phyloP scores from a whole-genome alignment of 1,140 invertebrate species.

The Mizuhopecten yessoensis region DNA sequence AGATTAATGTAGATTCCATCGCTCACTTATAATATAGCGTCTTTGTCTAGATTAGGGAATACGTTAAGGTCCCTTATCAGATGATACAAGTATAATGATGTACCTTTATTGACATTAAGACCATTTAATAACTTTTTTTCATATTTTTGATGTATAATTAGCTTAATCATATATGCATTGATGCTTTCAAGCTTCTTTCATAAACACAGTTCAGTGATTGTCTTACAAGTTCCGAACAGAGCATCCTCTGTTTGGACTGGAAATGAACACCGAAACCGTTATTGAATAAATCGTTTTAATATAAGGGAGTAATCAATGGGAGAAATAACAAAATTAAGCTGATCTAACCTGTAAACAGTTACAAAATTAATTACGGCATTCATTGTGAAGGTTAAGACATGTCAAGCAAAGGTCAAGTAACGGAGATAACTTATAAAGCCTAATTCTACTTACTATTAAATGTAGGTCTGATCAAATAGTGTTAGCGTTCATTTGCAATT shows the following conservation, averaged over 20 bases:
- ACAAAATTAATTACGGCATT: neutral
- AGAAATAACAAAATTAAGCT: neutral
- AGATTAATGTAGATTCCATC: neutral
- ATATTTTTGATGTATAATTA: neutral
- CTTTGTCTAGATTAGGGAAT: neutral
- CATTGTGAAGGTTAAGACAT: neutral
- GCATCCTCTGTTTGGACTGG: neutral
- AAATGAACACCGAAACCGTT: neutral
- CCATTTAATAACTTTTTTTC: neutral
- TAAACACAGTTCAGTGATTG: too few relatives aligned
- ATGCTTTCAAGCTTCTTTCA: neutral
- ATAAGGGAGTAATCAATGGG: neutral
- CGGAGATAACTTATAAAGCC: neutral
- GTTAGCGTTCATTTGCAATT: constrained; percentile 2
- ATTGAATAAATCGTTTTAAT: neutral
- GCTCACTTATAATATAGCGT: neutral
- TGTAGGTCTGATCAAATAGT: neutral
- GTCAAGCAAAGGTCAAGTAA: neutral
- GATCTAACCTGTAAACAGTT: neutral
- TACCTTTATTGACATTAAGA: neutral
- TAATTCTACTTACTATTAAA: neutral
- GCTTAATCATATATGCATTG: neutral
- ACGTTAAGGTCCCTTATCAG: neutral
- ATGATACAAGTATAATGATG: neutral
- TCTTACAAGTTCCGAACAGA: neutral